Conservation (phyloP, 2,888 invertebrate genomes). For the Stenichneumon culpator region DNA sequence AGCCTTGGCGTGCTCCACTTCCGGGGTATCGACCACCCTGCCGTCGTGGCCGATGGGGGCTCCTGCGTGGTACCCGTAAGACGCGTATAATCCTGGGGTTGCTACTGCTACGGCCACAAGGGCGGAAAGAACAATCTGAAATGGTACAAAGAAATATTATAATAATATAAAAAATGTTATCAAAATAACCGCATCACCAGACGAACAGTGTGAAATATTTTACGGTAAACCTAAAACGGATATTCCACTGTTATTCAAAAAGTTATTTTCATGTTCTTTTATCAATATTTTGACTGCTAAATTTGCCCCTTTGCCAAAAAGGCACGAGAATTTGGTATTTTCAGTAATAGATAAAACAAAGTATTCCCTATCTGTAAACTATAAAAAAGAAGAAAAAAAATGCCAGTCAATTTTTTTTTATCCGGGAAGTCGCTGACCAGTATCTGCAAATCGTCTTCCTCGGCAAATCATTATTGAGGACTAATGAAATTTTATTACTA, state of each 20-base stretch:
- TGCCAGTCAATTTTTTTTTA: background rate
- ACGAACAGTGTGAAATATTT: background rate
- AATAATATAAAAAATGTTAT: constrained; percentile 9
- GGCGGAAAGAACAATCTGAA: constrained; percentile 74
- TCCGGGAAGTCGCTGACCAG: background rate
- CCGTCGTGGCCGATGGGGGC: constrained; percentile 77
- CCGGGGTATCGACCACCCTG: constrained; percentile 79
- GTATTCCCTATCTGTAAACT: background rate
- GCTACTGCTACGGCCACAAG: constrained; percentile 73
- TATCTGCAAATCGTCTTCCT: background rate
- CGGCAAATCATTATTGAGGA: background rate
- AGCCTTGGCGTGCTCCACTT: constrained; percentile 85
- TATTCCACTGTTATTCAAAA: background rate
- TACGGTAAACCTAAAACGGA: background rate
- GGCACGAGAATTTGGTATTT: background rate
- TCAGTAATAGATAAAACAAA: background rate
- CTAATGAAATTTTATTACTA: background rate
- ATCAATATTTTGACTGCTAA: background rate
- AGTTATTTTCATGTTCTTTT: no score
- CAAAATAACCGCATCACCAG: background rate
- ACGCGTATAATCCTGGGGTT: constrained; percentile 66
- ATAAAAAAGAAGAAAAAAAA: background rate
- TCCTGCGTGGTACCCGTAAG: constrained; percentile 71
- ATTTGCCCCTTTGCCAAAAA: background rate
- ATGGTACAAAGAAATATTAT: background rate